These are phyloP conservation scores for Parapsyche elsis DNA, from an alignment of 1,140 invertebrate species.

Conservation along the genomic window DNA sequence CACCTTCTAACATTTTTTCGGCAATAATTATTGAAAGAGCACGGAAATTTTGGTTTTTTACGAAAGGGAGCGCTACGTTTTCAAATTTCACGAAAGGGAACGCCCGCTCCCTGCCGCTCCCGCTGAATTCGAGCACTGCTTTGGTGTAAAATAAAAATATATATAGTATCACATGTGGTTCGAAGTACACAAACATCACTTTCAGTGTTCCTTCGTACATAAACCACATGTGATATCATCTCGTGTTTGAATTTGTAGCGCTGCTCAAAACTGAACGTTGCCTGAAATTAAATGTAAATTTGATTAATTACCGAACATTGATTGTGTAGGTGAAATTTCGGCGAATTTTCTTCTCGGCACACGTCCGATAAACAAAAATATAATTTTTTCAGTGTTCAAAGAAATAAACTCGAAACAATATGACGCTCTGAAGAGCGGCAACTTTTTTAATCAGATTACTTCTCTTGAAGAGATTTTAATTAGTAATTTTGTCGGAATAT, in stretches of 20 bases:
- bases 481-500: constrained; percentile 36
- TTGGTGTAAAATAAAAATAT: too few relatives aligned
- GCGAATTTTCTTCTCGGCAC: not conserved
- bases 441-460: constrained; percentile 39
- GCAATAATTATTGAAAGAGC: too few relatives aligned
- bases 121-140: too few relatives aligned
- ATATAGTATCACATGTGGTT: too few relatives aligned
- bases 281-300: too few relatives aligned
- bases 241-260: too few relatives aligned
- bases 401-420: constrained; percentile 26
- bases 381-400: not conserved
- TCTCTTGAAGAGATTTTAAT: constrained; percentile 36
- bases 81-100: too few relatives aligned
- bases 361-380: not conserved
- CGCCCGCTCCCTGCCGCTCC: too few relatives aligned
- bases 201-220: not conserved
- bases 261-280: too few relatives aligned
- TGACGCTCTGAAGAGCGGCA: constrained; percentile 13
- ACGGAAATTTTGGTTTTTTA: too few relatives aligned
- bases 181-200: not conserved
- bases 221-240: not conserved
- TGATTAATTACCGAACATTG: not conserved
- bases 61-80: too few relatives aligned
- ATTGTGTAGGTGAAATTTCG: not conserved
- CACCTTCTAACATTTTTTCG: too few relatives aligned